phyloP scores from a whole-genome alignment of 2,888 invertebrate genomes.

The Cyaniris semiargus region DNA sequence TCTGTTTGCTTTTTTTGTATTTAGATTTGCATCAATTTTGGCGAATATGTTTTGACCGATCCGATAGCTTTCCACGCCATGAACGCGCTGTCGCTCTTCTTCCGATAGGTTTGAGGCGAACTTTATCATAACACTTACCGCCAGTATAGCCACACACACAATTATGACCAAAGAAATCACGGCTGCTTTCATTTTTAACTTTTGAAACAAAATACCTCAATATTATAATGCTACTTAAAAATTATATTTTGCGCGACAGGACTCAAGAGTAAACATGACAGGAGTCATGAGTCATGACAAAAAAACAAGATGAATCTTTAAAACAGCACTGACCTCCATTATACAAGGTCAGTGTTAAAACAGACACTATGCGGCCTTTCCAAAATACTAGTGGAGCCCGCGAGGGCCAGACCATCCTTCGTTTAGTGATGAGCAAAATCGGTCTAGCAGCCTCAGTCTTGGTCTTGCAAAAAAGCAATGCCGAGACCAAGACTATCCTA shows the following conservation, averaged over 20 bases:
- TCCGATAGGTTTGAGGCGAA: conserved; percentile 68
- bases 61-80: neutral
- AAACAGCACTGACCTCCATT: no score
- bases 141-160: conserved; percentile 62
- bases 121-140: conserved; percentile 70
- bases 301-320: neutral
- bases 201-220: no score
- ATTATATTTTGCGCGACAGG: neutral
- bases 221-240: no score
- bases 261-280: no score
- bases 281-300: neutral
- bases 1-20: conserved; percentile 40
- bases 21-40: conserved; percentile 32
- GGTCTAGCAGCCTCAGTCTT: no score
- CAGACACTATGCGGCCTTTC: no score
- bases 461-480: no score
- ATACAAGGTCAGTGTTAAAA: no score
- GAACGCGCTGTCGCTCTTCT: conserved; percentile 52
- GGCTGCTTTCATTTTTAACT: conserved; percentile 58
- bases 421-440: no score
- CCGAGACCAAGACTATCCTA: no score
- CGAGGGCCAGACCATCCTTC: no score
- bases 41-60: conserved; percentile 7
- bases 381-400: no score
- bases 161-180: conserved; percentile 59